Conservation (phyloP, 2,888 invertebrate genomes). For the Pinctada fucata region DNA sequence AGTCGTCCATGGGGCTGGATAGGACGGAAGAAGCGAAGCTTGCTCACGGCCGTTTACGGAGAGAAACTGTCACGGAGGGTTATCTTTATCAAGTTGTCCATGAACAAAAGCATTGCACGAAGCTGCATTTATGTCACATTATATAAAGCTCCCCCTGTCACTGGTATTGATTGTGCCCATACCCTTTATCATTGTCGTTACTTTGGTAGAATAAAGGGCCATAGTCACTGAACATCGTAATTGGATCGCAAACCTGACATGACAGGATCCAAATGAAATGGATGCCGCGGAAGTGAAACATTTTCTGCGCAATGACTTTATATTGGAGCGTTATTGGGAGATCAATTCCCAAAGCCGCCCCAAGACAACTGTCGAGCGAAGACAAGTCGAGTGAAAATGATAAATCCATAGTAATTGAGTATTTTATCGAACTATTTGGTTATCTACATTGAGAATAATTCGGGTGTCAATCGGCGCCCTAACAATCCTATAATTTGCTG, state of each 20-base stretch:
- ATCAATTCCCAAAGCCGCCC: neutral
- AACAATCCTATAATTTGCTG: neutral
- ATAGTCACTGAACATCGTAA: conserved; percentile 33
- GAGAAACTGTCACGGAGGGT: conserved; percentile 39
- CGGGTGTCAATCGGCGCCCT: too few relatives aligned
- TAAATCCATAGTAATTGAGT: too few relatives aligned
- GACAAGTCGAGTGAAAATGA: too few relatives aligned
- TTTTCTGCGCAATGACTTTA: conserved; percentile 28
- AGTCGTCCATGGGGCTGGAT: too few relatives aligned
- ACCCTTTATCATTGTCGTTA: conserved; percentile 27
- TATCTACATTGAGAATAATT: too few relatives aligned
- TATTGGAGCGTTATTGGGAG: conserved; percentile 30
- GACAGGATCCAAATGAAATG: conserved; percentile 35
- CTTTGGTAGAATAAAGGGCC: conserved; percentile 35
- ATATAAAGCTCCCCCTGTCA: conserved; percentile 40
- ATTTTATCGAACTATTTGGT: too few relatives aligned
- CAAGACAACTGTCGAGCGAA: too few relatives aligned
- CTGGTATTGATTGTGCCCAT: conserved; percentile 33
- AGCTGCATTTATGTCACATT: conserved; percentile 36
- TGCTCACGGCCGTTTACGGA: neutral
- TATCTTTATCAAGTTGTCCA: conserved; percentile 19
- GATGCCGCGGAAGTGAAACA: conserved; percentile 26
- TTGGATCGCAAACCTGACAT: conserved; percentile 33
- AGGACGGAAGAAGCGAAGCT: too few relatives aligned
- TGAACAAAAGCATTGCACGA: conserved; percentile 31